A percentile compares a stretch with the other conserved stretches of the same genome.
Evolutionary conservation across 2,113 vertebrate genomes (phyloP).

Genomic region (Phalacrocorax pelagicus): DNA sequence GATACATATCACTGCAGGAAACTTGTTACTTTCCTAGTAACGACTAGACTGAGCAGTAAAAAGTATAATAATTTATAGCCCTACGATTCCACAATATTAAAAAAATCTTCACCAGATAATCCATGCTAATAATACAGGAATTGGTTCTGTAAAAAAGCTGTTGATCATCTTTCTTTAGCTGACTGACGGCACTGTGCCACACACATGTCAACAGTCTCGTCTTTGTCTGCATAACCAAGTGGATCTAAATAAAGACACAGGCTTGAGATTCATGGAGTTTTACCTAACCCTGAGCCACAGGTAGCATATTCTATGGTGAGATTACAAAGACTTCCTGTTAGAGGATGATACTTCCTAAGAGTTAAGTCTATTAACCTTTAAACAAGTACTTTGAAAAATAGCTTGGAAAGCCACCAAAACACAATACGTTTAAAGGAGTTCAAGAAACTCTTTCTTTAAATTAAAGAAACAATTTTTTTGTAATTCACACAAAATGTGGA

Average conservation of each 20-base stretch:
- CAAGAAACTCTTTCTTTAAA: not conserved
- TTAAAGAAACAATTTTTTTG: not conserved
- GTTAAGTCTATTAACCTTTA: not conserved
- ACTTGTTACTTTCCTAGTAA: not conserved
- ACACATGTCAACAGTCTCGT: not conserved
- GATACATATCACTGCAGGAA: not conserved
- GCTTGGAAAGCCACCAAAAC: not conserved
- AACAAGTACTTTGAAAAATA: not conserved
- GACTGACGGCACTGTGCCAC: not conserved
- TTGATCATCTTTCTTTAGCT: not conserved
- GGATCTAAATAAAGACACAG: not conserved
- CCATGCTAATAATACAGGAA: not conserved
- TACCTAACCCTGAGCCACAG: not conserved
- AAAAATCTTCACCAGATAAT: not conserved
- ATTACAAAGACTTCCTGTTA: not conserved
- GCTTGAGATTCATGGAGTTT: not conserved
- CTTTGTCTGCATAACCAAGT: not conserved
- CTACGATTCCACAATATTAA: not conserved
- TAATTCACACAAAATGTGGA: not conserved
- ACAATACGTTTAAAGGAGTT: not conserved
- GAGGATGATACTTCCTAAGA: not conserved
- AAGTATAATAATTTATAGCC: not conserved
- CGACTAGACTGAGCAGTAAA: not conserved
- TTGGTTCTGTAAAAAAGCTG: not conserved
- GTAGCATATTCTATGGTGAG: not conserved